These are phyloP conservation scores for Mesoligia furuncula DNA, from an alignment of 2,888 invertebrate species.

Conservation along the genomic window DNA sequence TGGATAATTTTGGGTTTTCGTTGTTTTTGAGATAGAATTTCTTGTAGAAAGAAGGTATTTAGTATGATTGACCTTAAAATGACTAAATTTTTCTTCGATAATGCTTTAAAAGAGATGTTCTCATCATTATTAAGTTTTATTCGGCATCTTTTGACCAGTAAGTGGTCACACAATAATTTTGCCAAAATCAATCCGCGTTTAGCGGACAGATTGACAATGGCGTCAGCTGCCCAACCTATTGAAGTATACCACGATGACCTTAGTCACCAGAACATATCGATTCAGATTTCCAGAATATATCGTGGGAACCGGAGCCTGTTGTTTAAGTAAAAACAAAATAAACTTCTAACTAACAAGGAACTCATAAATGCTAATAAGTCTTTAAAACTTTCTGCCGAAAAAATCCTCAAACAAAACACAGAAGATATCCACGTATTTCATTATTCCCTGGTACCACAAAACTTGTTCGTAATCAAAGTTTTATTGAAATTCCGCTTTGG, in stretches of 20 bases:
- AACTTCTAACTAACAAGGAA: slow-evolving; percentile 14
- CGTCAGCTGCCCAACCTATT: neutral
- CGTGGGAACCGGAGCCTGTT: neutral
- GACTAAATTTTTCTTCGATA: slow-evolving; percentile 5
- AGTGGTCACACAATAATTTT: neutral
- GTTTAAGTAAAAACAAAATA: slow-evolving; percentile 9
- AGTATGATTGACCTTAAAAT: slow-evolving; percentile 31
- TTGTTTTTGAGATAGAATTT: slow-evolving; percentile 8
- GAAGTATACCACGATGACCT: neutral
- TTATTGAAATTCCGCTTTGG: slow-evolving; percentile 61
- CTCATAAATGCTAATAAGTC: slow-evolving; percentile 37
- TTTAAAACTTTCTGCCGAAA: slow-evolving; percentile 36
- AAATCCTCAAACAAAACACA: slow-evolving; percentile 26
- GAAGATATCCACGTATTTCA: slow-evolving; percentile 55
- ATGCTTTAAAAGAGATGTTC: neutral
- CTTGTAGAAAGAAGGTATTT: slow-evolving; percentile 26
- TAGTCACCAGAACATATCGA: no score
- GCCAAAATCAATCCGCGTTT: neutral
- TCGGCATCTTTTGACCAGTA: neutral
- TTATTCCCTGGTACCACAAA: slow-evolving; percentile 39
- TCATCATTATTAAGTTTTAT: slow-evolving; percentile 8
- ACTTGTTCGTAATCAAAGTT: slow-evolving; percentile 63
- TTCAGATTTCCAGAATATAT: neutral
- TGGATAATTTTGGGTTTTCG: neutral
- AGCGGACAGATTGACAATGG: no score